Conservation (phyloP, 2,113 vertebrate species). For the Mustelus asterias region DNA sequence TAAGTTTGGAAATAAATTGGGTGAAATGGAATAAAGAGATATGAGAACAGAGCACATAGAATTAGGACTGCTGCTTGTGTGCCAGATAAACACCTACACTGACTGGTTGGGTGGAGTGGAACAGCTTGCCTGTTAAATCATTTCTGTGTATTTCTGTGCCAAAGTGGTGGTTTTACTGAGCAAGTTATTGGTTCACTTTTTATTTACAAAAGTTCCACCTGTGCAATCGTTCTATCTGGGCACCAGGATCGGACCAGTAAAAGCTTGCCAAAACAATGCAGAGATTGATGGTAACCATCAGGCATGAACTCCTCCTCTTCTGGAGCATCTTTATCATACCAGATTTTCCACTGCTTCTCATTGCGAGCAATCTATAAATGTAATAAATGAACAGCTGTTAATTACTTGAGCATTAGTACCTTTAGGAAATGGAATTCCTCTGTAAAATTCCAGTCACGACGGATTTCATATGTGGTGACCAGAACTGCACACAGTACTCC, state of each 20-base stretch:
- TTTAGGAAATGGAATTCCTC: background rate
- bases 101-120: background rate
- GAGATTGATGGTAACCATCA: constrained; percentile 71
- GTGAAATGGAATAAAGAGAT: background rate
- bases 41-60: background rate
- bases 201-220: constrained; percentile 58
- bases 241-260: constrained; percentile 93
- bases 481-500: too few relatives aligned
- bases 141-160: background rate
- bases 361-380: constrained; percentile 68
- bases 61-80: background rate
- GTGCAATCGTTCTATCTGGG: constrained; percentile 88
- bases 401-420: background rate
- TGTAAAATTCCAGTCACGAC: background rate
- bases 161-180: background rate
- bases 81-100: background rate
- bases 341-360: constrained; percentile 88
- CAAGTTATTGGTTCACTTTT: background rate
- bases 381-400: constrained; percentile 23
- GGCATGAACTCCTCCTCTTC: constrained; percentile 76
- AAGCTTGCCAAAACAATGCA: constrained; percentile 80
- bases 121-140: background rate
- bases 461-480: background rate
- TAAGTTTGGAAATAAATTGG: background rate
- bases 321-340: constrained; percentile 91